Conservation (phyloP, 2,113 vertebrate genomes). For the Mormyrus iriodes region DNA sequence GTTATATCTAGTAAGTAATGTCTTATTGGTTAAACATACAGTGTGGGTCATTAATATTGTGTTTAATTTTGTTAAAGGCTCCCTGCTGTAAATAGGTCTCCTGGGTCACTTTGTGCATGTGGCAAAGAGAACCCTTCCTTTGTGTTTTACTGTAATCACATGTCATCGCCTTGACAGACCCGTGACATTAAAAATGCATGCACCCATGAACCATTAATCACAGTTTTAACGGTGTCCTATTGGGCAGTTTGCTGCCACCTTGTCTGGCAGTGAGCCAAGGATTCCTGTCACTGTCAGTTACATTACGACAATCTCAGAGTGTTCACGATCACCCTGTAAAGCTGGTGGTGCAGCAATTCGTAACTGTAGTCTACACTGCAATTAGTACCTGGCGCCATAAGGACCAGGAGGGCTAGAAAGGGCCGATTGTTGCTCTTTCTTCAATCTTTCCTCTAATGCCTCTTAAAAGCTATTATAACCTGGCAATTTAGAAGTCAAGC, state of each 20-base stretch:
- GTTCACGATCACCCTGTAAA: background rate
- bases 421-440: background rate
- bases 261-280: background rate
- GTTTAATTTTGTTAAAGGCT: background rate
- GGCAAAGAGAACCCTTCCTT: background rate
- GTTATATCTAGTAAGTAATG: background rate
- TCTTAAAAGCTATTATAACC: background rate
- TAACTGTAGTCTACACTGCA: background rate
- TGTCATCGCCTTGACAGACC: background rate
- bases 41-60: background rate
- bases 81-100: background rate
- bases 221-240: background rate
- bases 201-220: background rate
- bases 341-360: background rate
- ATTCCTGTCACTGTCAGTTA: background rate
- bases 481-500: background rate
- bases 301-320: background rate
- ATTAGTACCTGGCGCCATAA: background rate
- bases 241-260: background rate
- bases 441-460: background rate
- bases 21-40: background rate
- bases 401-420: background rate
- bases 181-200: background rate
- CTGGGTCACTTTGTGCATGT: background rate
- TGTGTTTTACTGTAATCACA: conserved; percentile 1